Evolutionary conservation across 1,140 invertebrate genomes (phyloP), one percentile per base, ranked within the genome.

Genomic region (Rhynchophorus ferrugineus): DNA sequence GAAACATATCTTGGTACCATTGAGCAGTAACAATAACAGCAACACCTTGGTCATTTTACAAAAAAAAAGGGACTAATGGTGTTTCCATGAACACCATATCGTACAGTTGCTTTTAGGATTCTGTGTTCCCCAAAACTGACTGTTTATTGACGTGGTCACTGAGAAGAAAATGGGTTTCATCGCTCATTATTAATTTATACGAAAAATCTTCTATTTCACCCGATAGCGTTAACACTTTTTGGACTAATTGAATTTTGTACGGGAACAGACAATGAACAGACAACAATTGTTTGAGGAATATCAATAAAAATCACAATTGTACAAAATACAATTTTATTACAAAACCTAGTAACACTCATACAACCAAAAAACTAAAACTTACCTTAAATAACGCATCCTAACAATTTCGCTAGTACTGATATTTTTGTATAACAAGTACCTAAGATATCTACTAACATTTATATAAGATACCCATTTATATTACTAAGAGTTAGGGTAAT

Each of bases 391-490:
- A 14, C 11, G 13, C 2, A 36, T 34, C 17, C 44, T 47, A 52
- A 47, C 38, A 54, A 47, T 47, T 47, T 33, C 37, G 44, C 44
- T 47, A 54, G 37, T 54, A 54, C 29, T 44, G 49, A 51, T 44
- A 51, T 47, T 54, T 50, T 54, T 47, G 51, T 54, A 54, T 54
- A 47, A 54, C 51, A 54, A 54, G 44, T 47, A 47, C 37, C 51
- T 47, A 45, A 34, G 20, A 42, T 46, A 54, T 47, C 51, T 54
- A 46, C 51, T 53, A 47, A 54, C 51, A 54, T 54, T 54, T 47
- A 54, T 52, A 42, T 39, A 37, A 17, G 42, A 52, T 52, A 52
- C 37, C 43, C 49, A 45, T 37, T 38, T 38, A 17, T 17, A n/a
- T 43, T 50, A 22, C 18, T 44, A 50, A 50, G 44, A 43, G 48